Conservation (phyloP, 1,140 invertebrate species). For the Megathymus violae region DNA sequence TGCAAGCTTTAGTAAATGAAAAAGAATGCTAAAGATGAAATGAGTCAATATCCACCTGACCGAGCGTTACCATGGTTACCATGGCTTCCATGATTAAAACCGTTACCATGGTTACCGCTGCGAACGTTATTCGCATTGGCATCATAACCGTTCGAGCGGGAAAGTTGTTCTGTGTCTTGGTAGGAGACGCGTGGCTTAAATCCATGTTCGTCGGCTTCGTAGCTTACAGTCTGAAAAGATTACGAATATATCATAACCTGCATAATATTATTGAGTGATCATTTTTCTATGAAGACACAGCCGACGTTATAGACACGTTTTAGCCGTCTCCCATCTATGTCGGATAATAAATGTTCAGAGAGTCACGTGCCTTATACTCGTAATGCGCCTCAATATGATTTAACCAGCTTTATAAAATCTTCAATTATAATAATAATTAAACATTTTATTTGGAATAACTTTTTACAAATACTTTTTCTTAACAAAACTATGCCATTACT, state of each 20-base stretch:
- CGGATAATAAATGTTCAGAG: too few relatives aligned
- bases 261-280: too few relatives aligned
- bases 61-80: slow-evolving; percentile 47
- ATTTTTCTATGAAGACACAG: too few relatives aligned
- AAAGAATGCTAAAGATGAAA: slow-evolving; percentile 1
- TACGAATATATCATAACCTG: slow-evolving; percentile 8
- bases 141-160: slow-evolving; percentile 60
- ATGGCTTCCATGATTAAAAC: slow-evolving; percentile 41
- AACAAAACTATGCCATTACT: too few relatives aligned
- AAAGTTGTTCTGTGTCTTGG: slow-evolving; percentile 58
- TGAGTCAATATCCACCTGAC: slow-evolving; percentile 55
- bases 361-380: too few relatives aligned
- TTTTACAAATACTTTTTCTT: too few relatives aligned
- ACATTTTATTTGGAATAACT: too few relatives aligned
- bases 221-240: slow-evolving; percentile 87
- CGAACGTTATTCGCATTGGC: slow-evolving; percentile 53
- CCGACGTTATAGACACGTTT: too few relatives aligned
- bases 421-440: too few relatives aligned
- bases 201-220: slow-evolving; percentile 89
- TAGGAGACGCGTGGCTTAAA: slow-evolving; percentile 89
- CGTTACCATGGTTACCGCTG: slow-evolving; percentile 44
- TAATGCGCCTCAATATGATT: too few relatives aligned
- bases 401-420: too few relatives aligned
- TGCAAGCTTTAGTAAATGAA: neutral
- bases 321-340: too few relatives aligned